Conservation (phyloP, 2,113 vertebrate species). For the Anoura caudifer region DNA sequence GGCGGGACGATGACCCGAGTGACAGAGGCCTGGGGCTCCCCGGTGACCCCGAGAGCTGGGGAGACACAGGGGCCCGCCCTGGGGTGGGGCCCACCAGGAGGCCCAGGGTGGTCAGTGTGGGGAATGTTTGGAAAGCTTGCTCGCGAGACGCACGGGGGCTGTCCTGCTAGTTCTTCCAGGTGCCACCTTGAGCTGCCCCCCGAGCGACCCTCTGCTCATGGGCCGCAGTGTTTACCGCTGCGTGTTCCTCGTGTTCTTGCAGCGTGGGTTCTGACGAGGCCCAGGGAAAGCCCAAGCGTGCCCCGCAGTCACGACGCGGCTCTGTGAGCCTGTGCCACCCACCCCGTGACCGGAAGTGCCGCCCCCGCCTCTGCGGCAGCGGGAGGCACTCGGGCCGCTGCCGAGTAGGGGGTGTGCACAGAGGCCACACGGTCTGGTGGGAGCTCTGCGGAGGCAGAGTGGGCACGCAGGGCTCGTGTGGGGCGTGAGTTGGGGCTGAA, state of each 20-base stretch:
- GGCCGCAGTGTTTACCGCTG: accelerated
- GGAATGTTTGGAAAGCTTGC: neutral
- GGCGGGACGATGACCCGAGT: no score
- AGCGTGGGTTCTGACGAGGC: neutral
- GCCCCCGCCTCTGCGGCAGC: no score
- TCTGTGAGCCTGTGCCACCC: accelerated
- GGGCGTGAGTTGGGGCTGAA: accelerated
- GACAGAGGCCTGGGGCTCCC: no score
- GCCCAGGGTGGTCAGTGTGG: accelerated
- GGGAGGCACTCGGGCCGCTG: accelerated
- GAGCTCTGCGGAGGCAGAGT: neutral
- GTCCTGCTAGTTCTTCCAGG: accelerated
- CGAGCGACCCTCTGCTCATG: neutral
- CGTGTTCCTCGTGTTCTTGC: no score
- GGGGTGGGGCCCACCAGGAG: no score
- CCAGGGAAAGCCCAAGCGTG: neutral
- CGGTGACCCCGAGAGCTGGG: no score
- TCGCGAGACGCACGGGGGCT: neutral
- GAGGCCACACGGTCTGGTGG: accelerated
- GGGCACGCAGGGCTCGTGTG: accelerated
- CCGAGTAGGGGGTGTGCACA: accelerated
- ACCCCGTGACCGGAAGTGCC: accelerated
- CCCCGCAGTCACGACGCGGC: accelerated
- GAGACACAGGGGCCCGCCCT: no score
- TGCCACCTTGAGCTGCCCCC: neutral